Conservation (phyloP, 2,113 vertebrate genomes). For the Spea bombifrons region DNA sequence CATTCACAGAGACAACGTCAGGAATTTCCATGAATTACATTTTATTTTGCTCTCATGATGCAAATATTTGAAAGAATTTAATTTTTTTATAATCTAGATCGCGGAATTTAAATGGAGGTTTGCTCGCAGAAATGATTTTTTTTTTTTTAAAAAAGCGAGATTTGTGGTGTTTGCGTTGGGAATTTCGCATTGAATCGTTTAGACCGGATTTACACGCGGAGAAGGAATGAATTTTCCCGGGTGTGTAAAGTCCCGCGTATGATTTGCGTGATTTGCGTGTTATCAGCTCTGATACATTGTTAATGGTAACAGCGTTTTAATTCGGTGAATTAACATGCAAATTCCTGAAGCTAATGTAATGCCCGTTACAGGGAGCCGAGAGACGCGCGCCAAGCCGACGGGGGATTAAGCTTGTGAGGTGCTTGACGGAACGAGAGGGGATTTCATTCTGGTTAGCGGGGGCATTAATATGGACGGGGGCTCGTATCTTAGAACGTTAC, state of each 20-base stretch:
- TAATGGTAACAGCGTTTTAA: constrained; percentile 11
- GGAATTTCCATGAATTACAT: no score
- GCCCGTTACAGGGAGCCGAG: neutral
- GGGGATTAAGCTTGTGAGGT: neutral
- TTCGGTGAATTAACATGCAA: constrained; percentile 9
- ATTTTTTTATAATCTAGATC: no score
- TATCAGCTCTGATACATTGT: neutral
- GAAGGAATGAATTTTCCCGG: neutral
- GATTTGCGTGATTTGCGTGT: neutral
- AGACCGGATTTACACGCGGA: neutral
- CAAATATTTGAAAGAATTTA: no score
- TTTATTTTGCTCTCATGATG: no score
- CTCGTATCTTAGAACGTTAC: no score
- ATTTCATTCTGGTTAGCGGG: neutral
- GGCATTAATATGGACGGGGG: no score
- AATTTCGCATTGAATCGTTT: constrained; percentile 2
- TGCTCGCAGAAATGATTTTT: neutral
- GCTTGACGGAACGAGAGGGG: neutral
- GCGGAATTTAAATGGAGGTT: no score
- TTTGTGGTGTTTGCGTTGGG: neutral
- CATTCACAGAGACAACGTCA: no score
- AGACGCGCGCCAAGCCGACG: neutral
- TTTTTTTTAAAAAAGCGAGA: neutral
- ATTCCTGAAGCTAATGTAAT: constrained; percentile 7
- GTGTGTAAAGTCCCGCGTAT: neutral